Evolutionary conservation across 2,797 vertebrate genomes (phyloP).

Genomic region (Vultur gryphus): DNA sequence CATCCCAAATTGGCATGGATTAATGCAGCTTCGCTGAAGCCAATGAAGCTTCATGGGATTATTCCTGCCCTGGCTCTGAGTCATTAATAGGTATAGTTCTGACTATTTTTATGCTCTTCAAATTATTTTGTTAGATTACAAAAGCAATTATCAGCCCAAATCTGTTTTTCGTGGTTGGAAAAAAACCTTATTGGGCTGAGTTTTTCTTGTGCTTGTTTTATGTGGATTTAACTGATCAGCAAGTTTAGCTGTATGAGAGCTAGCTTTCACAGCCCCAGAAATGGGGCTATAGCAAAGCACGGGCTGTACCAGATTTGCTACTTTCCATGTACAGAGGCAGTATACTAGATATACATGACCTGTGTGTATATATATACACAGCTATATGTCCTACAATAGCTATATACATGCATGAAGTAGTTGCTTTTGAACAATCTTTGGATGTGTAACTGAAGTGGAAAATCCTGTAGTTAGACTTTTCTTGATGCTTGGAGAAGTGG

Average conservation of each 20-base stretch:
- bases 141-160: background rate
- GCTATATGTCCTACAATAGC: background rate
- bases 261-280: background rate
- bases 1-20: background rate
- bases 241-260: background rate
- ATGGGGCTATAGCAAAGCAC: background rate
- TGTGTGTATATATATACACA: background rate
- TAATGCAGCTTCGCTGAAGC: background rate
- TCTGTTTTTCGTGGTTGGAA: background rate
- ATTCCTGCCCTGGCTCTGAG: background rate
- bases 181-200: background rate
- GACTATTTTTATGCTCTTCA: background rate
- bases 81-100: background rate
- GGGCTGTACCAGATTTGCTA: background rate
- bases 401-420: background rate
- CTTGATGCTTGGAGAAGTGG: background rate
- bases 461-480: background rate
- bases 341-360: fast-evolving
- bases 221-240: background rate
- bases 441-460: background rate
- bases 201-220: background rate
- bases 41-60: background rate
- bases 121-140: background rate
- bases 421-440: background rate
- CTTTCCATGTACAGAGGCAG: background rate